Conservation (phyloP, 1,140 invertebrate genomes). For the Telenomus remus region DNA sequence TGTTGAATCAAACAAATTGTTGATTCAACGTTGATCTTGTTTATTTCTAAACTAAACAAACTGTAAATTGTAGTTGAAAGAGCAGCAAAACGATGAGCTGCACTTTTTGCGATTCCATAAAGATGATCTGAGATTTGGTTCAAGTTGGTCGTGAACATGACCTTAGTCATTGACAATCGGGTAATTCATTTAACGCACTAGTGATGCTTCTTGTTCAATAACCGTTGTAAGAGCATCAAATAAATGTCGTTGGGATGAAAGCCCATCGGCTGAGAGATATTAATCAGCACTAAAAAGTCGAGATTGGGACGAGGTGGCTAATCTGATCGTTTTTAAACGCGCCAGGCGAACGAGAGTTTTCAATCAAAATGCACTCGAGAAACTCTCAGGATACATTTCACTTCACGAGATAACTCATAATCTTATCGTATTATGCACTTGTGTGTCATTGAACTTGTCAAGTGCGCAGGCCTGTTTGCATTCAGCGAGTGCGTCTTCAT, state of each 20-base stretch:
- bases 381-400: slow-evolving; percentile 1
- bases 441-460: slow-evolving; percentile 23
- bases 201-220: slow-evolving; percentile 1
- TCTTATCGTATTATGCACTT: slow-evolving; percentile 18
- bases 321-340: slow-evolving; percentile 2
- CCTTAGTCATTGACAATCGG: slow-evolving; percentile 1
- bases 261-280: not conserved
- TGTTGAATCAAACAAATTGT: too few relatives aligned
- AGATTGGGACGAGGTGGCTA: not conserved
- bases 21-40: too few relatives aligned
- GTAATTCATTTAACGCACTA: slow-evolving; percentile 2
- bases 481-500: slow-evolving; percentile 17
- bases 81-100: too few relatives aligned
- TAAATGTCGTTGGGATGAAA: too few relatives aligned
- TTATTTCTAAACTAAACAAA: too few relatives aligned
- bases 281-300: not conserved
- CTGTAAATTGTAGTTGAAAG: too few relatives aligned
- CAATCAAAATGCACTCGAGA: not conserved
- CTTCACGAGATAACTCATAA: slow-evolving; percentile 13
- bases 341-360: not conserved
- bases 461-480: slow-evolving; percentile 17
- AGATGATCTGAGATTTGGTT: too few relatives aligned
- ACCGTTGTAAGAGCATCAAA: too few relatives aligned
- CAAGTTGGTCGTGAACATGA: slow-evolving; percentile 1
- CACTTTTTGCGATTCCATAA: too few relatives aligned